phyloP scores from a whole-genome alignment of 2,888 invertebrate species.

The Gortyna flavago region DNA sequence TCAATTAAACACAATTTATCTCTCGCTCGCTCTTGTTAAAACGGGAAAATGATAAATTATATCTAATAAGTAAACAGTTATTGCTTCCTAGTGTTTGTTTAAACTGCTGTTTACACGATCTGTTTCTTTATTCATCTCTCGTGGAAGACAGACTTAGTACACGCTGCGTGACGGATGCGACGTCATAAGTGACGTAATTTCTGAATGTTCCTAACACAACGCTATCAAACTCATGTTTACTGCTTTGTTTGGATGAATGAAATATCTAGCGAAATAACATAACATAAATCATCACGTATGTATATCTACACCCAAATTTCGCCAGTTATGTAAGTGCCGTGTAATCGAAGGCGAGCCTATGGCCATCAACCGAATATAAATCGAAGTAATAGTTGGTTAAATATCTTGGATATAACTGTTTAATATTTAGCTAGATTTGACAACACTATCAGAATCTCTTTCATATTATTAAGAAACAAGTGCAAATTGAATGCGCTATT shows the following conservation, averaged over 20 bases:
- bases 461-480: background rate
- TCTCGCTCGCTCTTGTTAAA: slow-evolving; percentile 41
- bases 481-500: background rate
- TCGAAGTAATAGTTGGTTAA: too few relatives aligned
- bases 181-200: background rate
- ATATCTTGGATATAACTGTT: too few relatives aligned
- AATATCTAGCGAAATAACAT: too few relatives aligned
- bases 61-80: slow-evolving; percentile 50
- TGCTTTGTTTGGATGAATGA: background rate
- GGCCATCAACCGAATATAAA: too few relatives aligned
- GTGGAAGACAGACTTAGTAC: slow-evolving; percentile 33
- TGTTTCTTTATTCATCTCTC: slow-evolving; percentile 30
- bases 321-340: too few relatives aligned
- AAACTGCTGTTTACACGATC: slow-evolving; percentile 48
- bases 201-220: background rate
- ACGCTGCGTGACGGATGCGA: slow-evolving; percentile 27
- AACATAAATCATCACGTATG: too few relatives aligned
- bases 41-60: slow-evolving; percentile 49
- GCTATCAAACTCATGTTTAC: too few relatives aligned
- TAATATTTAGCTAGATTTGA: too few relatives aligned
- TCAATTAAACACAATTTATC: slow-evolving; percentile 58
- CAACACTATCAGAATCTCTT: background rate
- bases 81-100: slow-evolving; percentile 21
- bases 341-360: too few relatives aligned
- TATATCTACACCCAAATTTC: too few relatives aligned